Base-by-base conservation (phyloP, 2,797 vertebrate species). In the Acrocephalus scirpaceus region DNA sequence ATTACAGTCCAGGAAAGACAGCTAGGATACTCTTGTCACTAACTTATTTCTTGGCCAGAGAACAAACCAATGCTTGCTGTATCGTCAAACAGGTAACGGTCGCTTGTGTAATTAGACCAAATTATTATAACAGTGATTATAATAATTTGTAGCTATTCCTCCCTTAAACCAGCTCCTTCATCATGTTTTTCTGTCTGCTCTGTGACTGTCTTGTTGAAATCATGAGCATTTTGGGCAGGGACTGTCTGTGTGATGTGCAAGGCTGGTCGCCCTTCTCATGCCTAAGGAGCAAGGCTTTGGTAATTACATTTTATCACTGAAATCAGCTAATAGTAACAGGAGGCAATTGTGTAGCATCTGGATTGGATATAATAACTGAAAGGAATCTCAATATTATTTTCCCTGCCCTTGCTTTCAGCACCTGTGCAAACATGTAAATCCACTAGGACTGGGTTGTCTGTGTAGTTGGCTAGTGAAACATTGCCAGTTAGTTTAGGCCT, bases 11-110 rank as follows among this genome's bases (percentile, higher is more conserved):
- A 90, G 82, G 73, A 82, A 93, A 92, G 86, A 75, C 80, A 94
- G 58, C 84, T 89, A 93, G 85, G 93, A 95, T 64, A 91, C 62
- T 40, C 57, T 79, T 93, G 84, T 73, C 85, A 77, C 62, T 92
- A 86, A 92, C 34, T 80, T 75, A 47, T 73, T 91, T 76, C 92
- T 91, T 93, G 92, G 76, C 72, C 92, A 84, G 81, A 93, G 86
- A 94, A 94, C 71, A 86, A 89, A 95, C 70, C 92, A 92, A 96
- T 97, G 97, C 95, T 92, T 80, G 95, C 89, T 58, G 93, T 91
- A 57, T 94, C 95, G 0, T 96, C 95, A 93, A 97, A 95, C 96
- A 97, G 96, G 94, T 97, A 97, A 97, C 0, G 0, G 73, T 58
- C 57, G 93, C 77, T 92, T 40, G 67, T 34, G 71, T 51, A 90